Evolutionary conservation across 2,888 invertebrate genomes (phyloP).

Genomic region (Sinodicranocentrus sp.): DNA sequence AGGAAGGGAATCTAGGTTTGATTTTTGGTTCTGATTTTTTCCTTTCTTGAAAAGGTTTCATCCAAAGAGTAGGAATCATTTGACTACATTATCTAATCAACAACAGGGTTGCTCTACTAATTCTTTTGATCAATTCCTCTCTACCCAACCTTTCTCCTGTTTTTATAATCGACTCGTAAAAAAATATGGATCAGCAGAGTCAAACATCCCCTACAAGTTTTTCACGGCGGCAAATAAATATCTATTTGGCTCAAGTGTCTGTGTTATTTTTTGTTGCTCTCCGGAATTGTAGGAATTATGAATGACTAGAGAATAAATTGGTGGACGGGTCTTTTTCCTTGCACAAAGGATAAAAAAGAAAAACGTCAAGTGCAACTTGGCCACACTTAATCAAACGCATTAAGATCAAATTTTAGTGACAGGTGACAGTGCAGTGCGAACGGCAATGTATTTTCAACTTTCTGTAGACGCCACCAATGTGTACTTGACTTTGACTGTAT

Average conservation of each 20-base stretch:
- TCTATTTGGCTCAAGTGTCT: not conserved
- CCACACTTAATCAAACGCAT: conserved; percentile 12
- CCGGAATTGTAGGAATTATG: not conserved
- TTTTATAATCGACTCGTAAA: not conserved
- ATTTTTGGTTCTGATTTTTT: no score
- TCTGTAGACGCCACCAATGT: not conserved
- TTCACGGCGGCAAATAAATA: no score
- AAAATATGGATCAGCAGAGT: not conserved
- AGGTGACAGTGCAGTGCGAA: conserved; percentile 16
- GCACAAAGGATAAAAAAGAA: no score
- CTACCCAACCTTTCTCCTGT: conserved; percentile 5
- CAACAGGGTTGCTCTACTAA: not conserved
- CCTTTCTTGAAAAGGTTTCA: no score
- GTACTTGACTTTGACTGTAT: not conserved
- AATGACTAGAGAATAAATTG: conserved; percentile 17
- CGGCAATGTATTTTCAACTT: not conserved
- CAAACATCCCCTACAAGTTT: no score
- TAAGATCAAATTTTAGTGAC: conserved; percentile 24
- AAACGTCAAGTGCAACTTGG: conserved; percentile 1
- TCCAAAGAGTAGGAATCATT: no score
- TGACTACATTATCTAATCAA: conserved; percentile 14
- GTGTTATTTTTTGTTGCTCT: not conserved
- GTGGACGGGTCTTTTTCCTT: not conserved
- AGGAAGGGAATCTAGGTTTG: not conserved
- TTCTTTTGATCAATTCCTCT: not conserved